These are phyloP conservation scores for Rhynchomys soricoides DNA, from an alignment of 2,113 vertebrate genomes.

Conservation along the genomic window DNA sequence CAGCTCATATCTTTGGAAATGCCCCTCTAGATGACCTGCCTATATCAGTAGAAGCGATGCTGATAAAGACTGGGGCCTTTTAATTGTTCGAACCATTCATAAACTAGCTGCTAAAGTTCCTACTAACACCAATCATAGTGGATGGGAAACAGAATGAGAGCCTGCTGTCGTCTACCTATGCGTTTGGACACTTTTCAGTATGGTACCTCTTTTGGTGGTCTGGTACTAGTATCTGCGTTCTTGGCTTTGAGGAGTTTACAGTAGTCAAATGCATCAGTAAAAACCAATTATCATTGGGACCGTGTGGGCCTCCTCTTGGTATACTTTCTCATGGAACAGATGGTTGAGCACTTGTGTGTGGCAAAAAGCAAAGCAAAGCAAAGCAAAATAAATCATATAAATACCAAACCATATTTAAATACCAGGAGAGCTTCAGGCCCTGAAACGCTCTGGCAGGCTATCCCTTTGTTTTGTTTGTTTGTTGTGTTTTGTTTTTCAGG, in stretches of 20 bases:
- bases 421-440: background rate
- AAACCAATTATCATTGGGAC: background rate
- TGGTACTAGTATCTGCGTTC: background rate
- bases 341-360: slow-evolving; percentile 3
- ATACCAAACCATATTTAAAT: background rate
- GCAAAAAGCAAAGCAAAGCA: background rate
- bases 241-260: background rate
- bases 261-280: background rate
- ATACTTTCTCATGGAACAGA: background rate
- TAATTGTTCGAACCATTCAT: background rate
- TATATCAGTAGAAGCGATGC: background rate
- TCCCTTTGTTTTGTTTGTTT: background rate
- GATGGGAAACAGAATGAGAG: background rate
- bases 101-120: background rate
- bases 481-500: background rate
- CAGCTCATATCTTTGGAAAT: background rate
- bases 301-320: background rate
- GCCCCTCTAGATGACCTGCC: background rate
- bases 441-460: background rate
- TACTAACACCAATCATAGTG: background rate
- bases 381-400: background rate
- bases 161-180: background rate
- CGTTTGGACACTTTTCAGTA: background rate
- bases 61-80: background rate
- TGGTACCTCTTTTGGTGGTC: background rate